Evolutionary conservation across 2,888 invertebrate genomes (phyloP), one percentile per base, ranked within the genome.

Genomic region (Agrochola litura): DNA sequence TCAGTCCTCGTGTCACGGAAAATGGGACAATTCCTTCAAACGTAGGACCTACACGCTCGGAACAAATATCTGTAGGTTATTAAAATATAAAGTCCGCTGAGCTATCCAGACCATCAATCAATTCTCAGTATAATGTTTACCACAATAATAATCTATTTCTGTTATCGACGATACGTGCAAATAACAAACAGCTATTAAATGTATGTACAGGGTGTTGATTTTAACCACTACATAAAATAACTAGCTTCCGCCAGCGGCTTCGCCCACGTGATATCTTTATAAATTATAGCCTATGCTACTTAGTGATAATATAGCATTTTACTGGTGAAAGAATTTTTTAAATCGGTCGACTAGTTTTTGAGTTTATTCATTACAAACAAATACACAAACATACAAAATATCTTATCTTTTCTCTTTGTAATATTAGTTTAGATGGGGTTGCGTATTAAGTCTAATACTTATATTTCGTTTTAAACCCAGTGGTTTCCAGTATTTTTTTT

Each of bases 131-230:
- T 10, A 58, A 64, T 52, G 49, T 80, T 63, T 54, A 14, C 25
- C 37, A 63, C 22, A 25, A 41, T 56, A 83, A 63, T 83, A 63
- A 52, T 61, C 56, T 37, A 56, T 83, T 67, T 52, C 6, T 77
- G 4, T 41, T 76, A 76, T 82, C 54, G 41, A 22, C 8, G 61
- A 61, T 52, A 60, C 61, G 65, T 60, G 58, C 25, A 12, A 46
- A 19, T 76, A 65, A 25, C 43, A 54, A 54, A 80, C 37, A 80
- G 16, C 12, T 16, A 14, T 61, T 60, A 12, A 79, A 60, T 43
- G 46, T 69, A 52, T 16, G 1, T 5, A 54, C 16, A 22, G 12
- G 2, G 0, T 67, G 0, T 68, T 6, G 30, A 43, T 30, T 56
- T 30, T 43, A 30, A 9, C 5, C 1, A 1, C 9, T 19, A n/a